Percentiles rank a stretch among this genome's conserved stretches.
Conservation (phyloP, 2,113 vertebrate genomes). For the Pipra filicauda region DNA sequence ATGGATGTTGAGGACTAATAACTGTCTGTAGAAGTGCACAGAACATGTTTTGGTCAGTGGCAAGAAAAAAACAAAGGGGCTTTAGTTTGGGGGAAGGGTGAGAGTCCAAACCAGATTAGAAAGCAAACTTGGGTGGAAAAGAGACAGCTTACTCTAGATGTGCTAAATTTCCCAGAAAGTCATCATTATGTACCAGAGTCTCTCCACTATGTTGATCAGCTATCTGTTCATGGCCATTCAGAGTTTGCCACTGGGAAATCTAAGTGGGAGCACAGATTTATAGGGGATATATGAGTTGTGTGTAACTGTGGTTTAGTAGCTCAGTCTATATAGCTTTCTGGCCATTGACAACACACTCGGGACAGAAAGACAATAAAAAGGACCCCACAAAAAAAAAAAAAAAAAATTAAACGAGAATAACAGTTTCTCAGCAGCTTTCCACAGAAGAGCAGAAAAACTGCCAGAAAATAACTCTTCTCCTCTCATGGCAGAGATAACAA, state of each 20-base stretch:
- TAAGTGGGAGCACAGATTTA: not conserved
- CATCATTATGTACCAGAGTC: not conserved
- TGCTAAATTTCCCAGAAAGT: not conserved
- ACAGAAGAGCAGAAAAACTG: conserved; percentile 4
- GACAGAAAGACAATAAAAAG: conserved; percentile 21
- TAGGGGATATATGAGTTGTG: not conserved
- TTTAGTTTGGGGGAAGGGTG: not conserved
- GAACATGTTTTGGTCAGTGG: not conserved
- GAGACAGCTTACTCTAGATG: not conserved
- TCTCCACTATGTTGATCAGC: not conserved
- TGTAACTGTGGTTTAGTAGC: not conserved
- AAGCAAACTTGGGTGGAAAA: not conserved
- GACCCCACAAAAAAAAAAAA: not conserved
- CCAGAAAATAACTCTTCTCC: not conserved
- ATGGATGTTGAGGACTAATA: not conserved
- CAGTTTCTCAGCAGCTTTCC: not conserved
- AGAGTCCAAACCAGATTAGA: not conserved
- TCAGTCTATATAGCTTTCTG: not conserved
- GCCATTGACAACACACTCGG: not conserved
- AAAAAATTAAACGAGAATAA: not conserved
- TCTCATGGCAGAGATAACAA: not conserved
- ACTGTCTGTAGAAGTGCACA: not conserved
- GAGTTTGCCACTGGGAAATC: not conserved
- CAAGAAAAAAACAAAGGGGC: not conserved
- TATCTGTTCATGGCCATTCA: not conserved